A percentile compares a stretch with the other conserved stretches of the same genome.
Conservation (phyloP, 2,888 invertebrate species). For the Drosophila villosipedis region DNA sequence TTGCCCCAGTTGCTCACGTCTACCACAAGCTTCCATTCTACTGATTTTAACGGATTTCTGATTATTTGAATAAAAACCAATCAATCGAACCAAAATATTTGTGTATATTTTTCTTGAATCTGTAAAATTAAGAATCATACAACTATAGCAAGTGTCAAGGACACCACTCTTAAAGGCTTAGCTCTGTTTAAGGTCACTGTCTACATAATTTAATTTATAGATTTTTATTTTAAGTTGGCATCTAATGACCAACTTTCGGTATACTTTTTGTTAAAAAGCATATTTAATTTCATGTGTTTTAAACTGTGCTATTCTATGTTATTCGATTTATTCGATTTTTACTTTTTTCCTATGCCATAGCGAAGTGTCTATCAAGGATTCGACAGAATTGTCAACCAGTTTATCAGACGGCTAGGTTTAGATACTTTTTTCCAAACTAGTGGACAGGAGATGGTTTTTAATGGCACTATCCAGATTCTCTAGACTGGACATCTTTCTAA, state of each 20-base stretch:
- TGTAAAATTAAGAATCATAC: background rate
- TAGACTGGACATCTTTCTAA: background rate
- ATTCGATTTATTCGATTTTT: background rate
- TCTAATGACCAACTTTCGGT: background rate
- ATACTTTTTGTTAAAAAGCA: background rate
- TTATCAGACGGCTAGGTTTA: background rate
- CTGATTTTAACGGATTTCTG: background rate
- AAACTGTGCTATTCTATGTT: background rate
- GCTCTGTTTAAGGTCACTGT: background rate
- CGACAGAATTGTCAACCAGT: background rate
- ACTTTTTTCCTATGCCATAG: background rate
- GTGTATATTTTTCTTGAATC: background rate
- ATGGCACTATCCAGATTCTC: background rate
- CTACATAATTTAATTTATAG: background rate
- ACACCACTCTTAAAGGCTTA: background rate
- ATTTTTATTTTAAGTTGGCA: background rate
- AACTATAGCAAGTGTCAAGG: background rate
- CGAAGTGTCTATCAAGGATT: background rate
- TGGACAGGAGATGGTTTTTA: background rate
- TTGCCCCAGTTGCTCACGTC: background rate
- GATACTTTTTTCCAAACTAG: background rate
- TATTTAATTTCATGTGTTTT: too few species aligned
- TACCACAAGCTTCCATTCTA: background rate
- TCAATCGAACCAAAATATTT: background rate
- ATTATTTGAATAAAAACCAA: background rate